Conservation (phyloP, 1,140 invertebrate species). For the Habropoda laboriosa region DNA sequence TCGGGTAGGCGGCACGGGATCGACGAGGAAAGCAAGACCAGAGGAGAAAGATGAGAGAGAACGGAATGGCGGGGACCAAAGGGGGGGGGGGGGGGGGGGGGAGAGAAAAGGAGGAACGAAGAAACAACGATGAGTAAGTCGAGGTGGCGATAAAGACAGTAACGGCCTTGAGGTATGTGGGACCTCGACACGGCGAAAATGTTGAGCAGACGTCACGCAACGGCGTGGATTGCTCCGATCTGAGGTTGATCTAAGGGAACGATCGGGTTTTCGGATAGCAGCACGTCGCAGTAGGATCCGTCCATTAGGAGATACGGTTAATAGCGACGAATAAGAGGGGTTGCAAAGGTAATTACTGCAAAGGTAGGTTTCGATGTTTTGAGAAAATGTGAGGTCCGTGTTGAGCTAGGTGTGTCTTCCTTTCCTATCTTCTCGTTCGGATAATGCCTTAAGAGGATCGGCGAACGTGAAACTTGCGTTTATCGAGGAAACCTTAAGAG, state of each 20-base stretch:
- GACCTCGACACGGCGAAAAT: slow-evolving; percentile 30
- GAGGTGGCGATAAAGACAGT: slow-evolving; percentile 52
- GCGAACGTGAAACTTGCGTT: neutral
- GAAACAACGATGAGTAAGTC: slow-evolving; percentile 45
- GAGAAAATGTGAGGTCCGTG: neutral
- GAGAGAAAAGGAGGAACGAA: slow-evolving; percentile 42
- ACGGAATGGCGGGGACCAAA: slow-evolving; percentile 29
- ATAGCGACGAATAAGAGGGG: neutral
- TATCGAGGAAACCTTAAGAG: slow-evolving; percentile 2
- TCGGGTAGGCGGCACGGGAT: slow-evolving; percentile 32
- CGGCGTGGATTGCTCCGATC: slow-evolving; percentile 1
- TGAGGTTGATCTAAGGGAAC: too few relatives aligned
- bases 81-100: too few relatives aligned
- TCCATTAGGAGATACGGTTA: neutral
- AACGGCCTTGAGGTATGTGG: slow-evolving; percentile 55
- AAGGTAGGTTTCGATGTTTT: too few relatives aligned
- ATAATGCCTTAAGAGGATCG: slow-evolving; percentile 6
- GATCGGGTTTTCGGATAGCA: neutral
- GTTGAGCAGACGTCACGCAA: neutral
- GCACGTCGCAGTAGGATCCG: neutral
- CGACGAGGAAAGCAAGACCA: slow-evolving; percentile 21
- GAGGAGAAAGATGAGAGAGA: slow-evolving; percentile 29
- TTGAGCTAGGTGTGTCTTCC: neutral
- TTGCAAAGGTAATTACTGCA: too few relatives aligned
- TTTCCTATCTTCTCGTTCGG: neutral